Evolutionary conservation across 1,140 invertebrate species (phyloP), one percentile per base, ranked within the genome.

Genomic region (Hestina assimilis): DNA sequence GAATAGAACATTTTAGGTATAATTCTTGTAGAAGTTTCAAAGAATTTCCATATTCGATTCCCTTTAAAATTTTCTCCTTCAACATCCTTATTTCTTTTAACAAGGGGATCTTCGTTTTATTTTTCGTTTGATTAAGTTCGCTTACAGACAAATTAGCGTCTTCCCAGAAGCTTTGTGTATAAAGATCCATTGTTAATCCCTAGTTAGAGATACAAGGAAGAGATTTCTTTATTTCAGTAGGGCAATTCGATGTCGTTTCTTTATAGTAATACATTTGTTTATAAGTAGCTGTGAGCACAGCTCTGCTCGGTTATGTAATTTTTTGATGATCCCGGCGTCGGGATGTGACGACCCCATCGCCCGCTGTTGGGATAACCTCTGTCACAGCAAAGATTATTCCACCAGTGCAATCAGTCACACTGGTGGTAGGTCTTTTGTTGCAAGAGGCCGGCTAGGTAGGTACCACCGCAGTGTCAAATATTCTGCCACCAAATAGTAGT

Each of bases 111-210:
- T 21, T 20, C 45, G 28, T 35, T 29, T 35, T 35, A 33, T 48
- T 47, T 48, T 33, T 35, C n/a, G 45, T 59, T 31, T 45, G 31
- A 40, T 59, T 59, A 40, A 51, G 57, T 52, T 46, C 33, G 41
- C 41, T 51, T 51, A 52, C 28, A 35, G 57, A 59, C 57, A 59
- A 59, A 59, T 59, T 59, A 52, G 48, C 48, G 52, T 59, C 33
- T 52, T 45, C 47, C 23, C 17, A 59, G 48, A 50, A 35, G 33
- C 29, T 58, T n/a, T 33, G 12, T 28, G 12, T 54, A 31, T 54
- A 50, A 29, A 28, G 38, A 43, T 28, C 23, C 46, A 19, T 48
- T 48, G 46, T 50, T 50, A 29, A 48, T 47, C 17, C 9, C 12
- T 14, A 15, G 28, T 31, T 46, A 40, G n/a, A n/a, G 35, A 40